A percentile compares a stretch with the other conserved stretches of the same genome.
phyloP scores from a whole-genome alignment of 1,140 invertebrate genomes.

The Sinella curviseta region DNA sequence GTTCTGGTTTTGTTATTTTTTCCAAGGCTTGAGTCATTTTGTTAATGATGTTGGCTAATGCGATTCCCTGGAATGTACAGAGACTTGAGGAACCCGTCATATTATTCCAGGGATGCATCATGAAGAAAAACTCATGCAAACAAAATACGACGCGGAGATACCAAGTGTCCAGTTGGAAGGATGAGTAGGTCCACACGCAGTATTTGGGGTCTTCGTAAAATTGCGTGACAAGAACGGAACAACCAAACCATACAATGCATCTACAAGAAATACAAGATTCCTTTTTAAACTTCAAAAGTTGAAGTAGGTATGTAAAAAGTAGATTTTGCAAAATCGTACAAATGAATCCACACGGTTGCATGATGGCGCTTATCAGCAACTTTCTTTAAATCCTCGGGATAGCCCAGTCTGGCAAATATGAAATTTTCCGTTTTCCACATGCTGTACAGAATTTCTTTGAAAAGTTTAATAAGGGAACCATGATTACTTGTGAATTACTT shows the following conservation, averaged over 20 bases:
- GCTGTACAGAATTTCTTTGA: background rate
- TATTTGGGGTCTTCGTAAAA: constrained; percentile 32
- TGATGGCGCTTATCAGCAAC: background rate
- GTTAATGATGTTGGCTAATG: background rate
- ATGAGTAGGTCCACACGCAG: constrained; percentile 31
- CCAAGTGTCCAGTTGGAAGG: constrained; percentile 15
- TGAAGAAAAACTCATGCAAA: constrained; percentile 29
- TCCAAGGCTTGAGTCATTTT: background rate
- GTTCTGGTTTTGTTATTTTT: background rate
- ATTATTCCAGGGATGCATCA: constrained; percentile 29
- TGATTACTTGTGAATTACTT: background rate
- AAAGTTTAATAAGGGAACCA: background rate
- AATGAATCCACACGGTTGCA: background rate
- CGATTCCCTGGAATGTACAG: constrained; percentile 24
- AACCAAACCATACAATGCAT: background rate
- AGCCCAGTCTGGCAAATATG: background rate
- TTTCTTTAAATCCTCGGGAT: background rate
- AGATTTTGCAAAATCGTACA: background rate
- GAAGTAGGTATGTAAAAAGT: too few species aligned
- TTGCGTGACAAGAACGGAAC: background rate
- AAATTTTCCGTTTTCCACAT: background rate
- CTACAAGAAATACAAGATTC: background rate
- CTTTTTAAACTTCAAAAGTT: background rate
- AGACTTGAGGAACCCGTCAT: background rate
- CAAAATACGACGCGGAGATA: constrained; percentile 28